A percentile compares a stretch with the other conserved stretches of the same genome.
Conservation (phyloP, 2,888 invertebrate species). For the Agrotis clavis region DNA sequence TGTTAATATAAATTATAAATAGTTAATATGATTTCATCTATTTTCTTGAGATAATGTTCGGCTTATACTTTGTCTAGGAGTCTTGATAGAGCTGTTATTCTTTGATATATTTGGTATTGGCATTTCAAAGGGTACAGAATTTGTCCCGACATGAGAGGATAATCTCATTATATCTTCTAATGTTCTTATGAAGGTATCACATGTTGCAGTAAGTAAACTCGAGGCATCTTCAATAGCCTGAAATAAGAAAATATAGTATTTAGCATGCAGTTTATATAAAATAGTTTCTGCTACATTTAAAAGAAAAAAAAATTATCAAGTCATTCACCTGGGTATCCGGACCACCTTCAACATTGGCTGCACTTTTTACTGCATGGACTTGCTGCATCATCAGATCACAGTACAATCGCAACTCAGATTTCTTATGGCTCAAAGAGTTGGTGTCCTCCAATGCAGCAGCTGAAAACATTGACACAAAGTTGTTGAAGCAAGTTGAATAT, state of each 20-base stretch:
- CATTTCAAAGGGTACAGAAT: constrained; percentile 79
- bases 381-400: constrained; percentile 96
- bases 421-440: constrained; percentile 93
- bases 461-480: constrained; percentile 44
- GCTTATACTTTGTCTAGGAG: constrained; percentile 78
- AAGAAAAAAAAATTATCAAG: too few relatives aligned
- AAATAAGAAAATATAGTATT: constrained; percentile 66
- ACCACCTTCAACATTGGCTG: constrained; percentile 89
- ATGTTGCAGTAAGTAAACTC: constrained; percentile 94
- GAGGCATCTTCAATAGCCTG: constrained; percentile 94
- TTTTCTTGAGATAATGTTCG: constrained; percentile 87
- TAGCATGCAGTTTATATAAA: neutral
- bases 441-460: constrained; percentile 89
- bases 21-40: constrained; percentile 77
- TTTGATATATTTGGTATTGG: constrained; percentile 78
- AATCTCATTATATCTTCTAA: constrained; percentile 95
- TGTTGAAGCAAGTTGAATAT: neutral
- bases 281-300: neutral
- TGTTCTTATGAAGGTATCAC: constrained; percentile 96
- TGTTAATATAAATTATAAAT: constrained; percentile 9
- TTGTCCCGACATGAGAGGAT: constrained; percentile 79
- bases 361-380: constrained; percentile 94
- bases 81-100: constrained; percentile 75
- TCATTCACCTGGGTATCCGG: constrained; percentile 91
- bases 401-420: constrained; percentile 94